phyloP scores from a whole-genome alignment of 2,888 invertebrate species.

The Thereva nobilitata region DNA sequence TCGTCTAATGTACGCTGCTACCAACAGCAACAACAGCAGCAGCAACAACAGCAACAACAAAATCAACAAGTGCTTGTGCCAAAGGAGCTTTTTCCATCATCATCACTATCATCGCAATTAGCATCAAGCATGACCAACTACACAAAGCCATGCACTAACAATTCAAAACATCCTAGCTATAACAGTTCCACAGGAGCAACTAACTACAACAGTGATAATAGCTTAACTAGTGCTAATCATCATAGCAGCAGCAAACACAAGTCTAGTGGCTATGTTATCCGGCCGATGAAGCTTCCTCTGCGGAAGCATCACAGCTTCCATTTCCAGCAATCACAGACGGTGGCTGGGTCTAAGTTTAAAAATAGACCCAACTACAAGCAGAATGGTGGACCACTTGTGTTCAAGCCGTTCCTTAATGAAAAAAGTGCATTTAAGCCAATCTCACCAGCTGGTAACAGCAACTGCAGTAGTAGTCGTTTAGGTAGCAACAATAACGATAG shows the following conservation, averaged over 20 bases:
- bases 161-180: constrained; percentile 11
- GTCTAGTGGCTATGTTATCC: constrained; percentile 44
- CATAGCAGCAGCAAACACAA: constrained; percentile 12
- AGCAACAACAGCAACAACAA: constrained; percentile 41
- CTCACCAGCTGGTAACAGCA: constrained; percentile 50
- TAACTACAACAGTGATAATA: constrained; percentile 39
- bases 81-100: constrained; percentile 42
- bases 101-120: constrained; percentile 47
- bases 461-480: constrained; percentile 16
- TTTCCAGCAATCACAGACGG: constrained; percentile 55
- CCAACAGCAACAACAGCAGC: constrained; percentile 43
- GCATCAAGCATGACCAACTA: constrained; percentile 42
- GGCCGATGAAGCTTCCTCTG: constrained; percentile 54
- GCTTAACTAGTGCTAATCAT: constrained; percentile 29
- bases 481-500: constrained; percentile 16
- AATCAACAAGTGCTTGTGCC: constrained; percentile 51
- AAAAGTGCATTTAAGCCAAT: constrained; percentile 57
- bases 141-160: constrained; percentile 13
- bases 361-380: constrained; percentile 36
- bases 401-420: constrained; percentile 53
- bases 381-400: constrained; percentile 50
- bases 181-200: constrained; percentile 6
- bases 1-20: constrained; percentile 46
- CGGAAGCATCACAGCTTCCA: constrained; percentile 59
- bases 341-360: constrained; percentile 48